Evolutionary conservation across 53 echinoderm and acorn worm genomes (phyloP), one percentile per base, ranked within the genome.

Genomic region (Antedon mediterranea): DNA sequence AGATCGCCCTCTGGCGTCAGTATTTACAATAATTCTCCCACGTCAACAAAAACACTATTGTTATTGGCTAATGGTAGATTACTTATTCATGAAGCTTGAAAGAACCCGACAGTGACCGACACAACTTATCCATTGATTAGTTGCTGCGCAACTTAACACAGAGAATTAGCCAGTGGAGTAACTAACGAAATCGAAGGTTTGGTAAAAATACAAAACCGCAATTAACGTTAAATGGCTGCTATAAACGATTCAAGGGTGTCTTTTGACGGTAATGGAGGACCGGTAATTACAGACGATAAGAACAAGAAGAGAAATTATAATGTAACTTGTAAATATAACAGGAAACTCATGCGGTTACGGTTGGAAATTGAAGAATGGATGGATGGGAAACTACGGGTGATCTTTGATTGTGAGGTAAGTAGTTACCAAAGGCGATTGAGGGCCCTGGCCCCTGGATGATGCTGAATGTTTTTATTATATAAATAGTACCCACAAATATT

Each of bases 291-390:
- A 23, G 83, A 83, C 7, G 83, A 83, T 41, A 83, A 83, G 83
- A 73, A 0, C 28, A 77, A 82, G 78, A 83, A 83, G 57, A 83
- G 83, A 73, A 85, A 85, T 31, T 79, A 79, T 70, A 79, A 85
- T 18, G 75, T 85, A 34, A 85, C 85, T n/a, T 75, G 75, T 7
- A 85, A 85, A 76, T 85, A 85, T 73, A 74, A 85, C 75, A 78
- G 78, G 43, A 85, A 85, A 80, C 78, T 34, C 34, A 85, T 78
- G 80, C 32, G 85, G 30, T 32, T 78, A 37, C 57, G 85, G 6
- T 79, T 85, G 33, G 75, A 80, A 43, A 74, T 85, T 30, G 85
- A 85, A 71, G 85, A 85, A 74, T 85, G 85, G 85, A 85, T 85
- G 85, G 85, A 85, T 34, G 79, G 74, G 14, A 75, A 85, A 34